A percentile compares a stretch with the other conserved stretches of the same genome.
Evolutionary conservation across 1,140 invertebrate genomes (phyloP).

Genomic region (Anastatus disparis): DNA sequence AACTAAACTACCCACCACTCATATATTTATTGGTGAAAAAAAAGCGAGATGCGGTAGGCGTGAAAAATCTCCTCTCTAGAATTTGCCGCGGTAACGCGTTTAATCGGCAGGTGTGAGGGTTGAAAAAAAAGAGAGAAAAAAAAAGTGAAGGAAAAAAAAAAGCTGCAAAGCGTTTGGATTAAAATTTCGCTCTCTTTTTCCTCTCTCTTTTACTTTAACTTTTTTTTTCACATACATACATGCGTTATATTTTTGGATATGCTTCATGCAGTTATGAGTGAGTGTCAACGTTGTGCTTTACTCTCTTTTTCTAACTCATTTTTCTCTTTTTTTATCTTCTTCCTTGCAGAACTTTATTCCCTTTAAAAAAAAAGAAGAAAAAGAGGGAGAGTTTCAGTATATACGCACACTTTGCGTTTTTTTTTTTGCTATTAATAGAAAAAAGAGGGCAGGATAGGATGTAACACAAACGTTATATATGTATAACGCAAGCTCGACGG

Average conservation of each 20-base stretch:
- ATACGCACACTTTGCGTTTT: background rate
- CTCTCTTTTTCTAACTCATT: no score
- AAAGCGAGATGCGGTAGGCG: background rate
- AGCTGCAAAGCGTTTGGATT: background rate
- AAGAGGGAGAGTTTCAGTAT: no score
- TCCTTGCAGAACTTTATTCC: conserved; percentile 19
- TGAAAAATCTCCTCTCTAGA: conserved; percentile 34
- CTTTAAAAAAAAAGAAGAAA: no score
- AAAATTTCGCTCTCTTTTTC: conserved; percentile 23
- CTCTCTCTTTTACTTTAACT: background rate
- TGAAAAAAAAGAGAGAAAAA: conserved; percentile 32
- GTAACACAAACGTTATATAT: background rate
- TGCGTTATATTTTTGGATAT: conserved; percentile 30
- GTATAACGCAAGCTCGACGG: conserved; percentile 31
- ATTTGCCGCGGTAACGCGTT: conserved; percentile 36
- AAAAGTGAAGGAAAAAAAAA: conserved; percentile 33
- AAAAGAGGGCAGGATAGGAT: conserved; percentile 51
- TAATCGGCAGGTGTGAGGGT: conserved; percentile 37
- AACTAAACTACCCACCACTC: background rate
- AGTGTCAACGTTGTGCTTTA: no score
- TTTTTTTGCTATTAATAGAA: conserved; percentile 54
- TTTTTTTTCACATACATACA: background rate
- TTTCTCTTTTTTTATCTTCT: background rate
- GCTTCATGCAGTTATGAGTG: no score
- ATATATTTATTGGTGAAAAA: conserved; percentile 16